Base-by-base conservation (phyloP, 1,140 invertebrate genomes). In the Physella acuta region DNA sequence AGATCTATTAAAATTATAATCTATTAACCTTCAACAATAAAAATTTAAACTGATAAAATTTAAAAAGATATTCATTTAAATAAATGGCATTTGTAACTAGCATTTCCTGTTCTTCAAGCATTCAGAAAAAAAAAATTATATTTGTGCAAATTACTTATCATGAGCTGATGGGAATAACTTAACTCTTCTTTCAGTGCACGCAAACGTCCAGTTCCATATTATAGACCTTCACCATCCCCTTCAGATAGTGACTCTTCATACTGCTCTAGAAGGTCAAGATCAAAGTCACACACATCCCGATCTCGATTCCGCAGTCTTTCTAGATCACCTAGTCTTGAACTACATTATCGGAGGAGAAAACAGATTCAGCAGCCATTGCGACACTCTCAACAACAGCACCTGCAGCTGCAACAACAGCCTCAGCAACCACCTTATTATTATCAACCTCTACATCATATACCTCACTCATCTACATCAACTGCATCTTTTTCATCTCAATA, bases 191-290 rank as follows among this genome's bases (percentile, higher is more conserved):
- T 78, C 87, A 95, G 93, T 85, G 93, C 93, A 71, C 89, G 93
- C 75, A 95, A 95, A 86, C 88, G 93, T 66, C 93, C 93, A 44
- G 93, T 95, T 78, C 92, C 93, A 59, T 94, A 94, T 87, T 91
- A 93, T 76, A 89, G 93, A 76, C 91, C 91, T 64, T 91, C 91
- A 26, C 91, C 91, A 66, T 88, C 89, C 34, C 72, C 71, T 55
- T 75, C 76, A 30, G 65, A 72, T 39, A 75, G 75, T 52, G 76
- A 76, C 68, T 66, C 64, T 26, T 65, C 63, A 26, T 72, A 64
- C 61, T 62, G 52, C 24, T 72, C 71, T 0, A 14, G 36, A 11
- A 33, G 68, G 24, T 73, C 72, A 33, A 36, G 64, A 16, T 68
- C 72, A 26, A 20, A 53, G 39, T 59, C 71, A 20, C 24, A 8